These are phyloP conservation scores for Norana najaformis DNA, from an alignment of 2,888 invertebrate genomes.

Conservation along the genomic window DNA sequence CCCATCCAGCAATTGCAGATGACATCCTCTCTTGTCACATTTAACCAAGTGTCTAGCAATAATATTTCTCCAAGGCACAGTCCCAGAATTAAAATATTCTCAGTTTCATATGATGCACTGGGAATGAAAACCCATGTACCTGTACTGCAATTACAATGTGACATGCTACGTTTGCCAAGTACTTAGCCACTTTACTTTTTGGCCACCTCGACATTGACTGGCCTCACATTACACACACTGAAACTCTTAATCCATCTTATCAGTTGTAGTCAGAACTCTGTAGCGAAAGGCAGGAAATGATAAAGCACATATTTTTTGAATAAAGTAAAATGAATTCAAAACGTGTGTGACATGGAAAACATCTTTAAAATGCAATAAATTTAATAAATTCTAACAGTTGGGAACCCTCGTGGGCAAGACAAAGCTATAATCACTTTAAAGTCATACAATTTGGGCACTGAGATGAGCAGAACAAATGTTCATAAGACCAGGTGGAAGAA, in stretches of 20 bases:
- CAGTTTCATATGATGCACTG: no score
- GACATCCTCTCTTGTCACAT: no score
- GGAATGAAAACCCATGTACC: no score
- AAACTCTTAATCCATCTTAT: neutral
- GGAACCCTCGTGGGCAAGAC: neutral
- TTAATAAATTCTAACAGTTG: neutral
- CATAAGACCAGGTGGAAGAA: neutral
- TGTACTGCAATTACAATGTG: no score
- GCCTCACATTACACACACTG: neutral
- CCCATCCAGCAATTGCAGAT: no score
- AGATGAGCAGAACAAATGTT: conserved; percentile 5
- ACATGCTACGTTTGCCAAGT: neutral
- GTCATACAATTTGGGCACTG: neutral
- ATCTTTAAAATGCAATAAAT: neutral
- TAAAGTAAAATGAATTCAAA: neutral
- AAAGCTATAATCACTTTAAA: neutral
- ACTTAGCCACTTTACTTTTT: neutral
- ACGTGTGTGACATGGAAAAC: no score
- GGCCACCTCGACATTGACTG: neutral
- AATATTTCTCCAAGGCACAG: no score
- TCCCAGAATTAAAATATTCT: no score
- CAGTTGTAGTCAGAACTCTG: neutral
- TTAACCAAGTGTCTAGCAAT: no score
- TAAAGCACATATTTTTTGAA: neutral
- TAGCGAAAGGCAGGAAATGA: neutral